A percentile compares a stretch with the other conserved stretches of the same genome.
Evolutionary conservation across 2,888 invertebrate species (phyloP).

Genomic region (Labia minor): DNA sequence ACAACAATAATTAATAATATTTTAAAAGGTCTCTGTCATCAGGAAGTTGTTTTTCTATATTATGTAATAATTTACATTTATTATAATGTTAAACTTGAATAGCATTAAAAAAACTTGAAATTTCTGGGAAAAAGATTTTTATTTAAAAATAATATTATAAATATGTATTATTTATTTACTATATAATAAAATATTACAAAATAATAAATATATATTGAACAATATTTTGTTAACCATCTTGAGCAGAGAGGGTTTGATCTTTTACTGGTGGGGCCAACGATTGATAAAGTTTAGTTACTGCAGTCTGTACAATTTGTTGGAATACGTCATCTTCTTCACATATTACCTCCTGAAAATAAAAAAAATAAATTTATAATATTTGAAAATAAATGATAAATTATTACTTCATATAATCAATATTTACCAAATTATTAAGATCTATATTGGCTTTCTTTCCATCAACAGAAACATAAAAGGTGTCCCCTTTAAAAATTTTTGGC

Average conservation of each 20-base stretch:
- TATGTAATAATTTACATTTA: too few species aligned
- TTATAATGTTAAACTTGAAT: too few species aligned
- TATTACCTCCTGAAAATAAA: slow-evolving; percentile 54
- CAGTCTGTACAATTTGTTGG: slow-evolving; percentile 73
- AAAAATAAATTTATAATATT: slow-evolving; percentile 21
- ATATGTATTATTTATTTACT: too few species aligned
- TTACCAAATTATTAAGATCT: slow-evolving; percentile 65
- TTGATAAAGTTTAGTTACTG: slow-evolving; percentile 72
- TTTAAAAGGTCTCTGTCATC: too few species aligned
- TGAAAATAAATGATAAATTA: neutral
- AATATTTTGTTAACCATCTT: neutral
- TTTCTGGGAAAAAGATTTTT: too few species aligned
- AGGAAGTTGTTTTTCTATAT: too few species aligned
- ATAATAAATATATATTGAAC: neutral
- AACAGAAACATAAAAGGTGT: slow-evolving; percentile 73
- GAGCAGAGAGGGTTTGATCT: slow-evolving; percentile 15
- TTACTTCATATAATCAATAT: neutral
- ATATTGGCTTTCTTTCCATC: slow-evolving; percentile 77
- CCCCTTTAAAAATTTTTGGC: slow-evolving; percentile 86
- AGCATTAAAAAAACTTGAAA: too few species aligned
- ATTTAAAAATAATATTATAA: too few species aligned
- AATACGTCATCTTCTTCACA: slow-evolving; percentile 72
- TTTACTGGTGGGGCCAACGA: slow-evolving; percentile 53
- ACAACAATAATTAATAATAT: too few species aligned
- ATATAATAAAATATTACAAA: too few species aligned